These are phyloP conservation scores for Argentina silus DNA, from an alignment of 2,797 vertebrate species.

Conservation along the genomic window DNA sequence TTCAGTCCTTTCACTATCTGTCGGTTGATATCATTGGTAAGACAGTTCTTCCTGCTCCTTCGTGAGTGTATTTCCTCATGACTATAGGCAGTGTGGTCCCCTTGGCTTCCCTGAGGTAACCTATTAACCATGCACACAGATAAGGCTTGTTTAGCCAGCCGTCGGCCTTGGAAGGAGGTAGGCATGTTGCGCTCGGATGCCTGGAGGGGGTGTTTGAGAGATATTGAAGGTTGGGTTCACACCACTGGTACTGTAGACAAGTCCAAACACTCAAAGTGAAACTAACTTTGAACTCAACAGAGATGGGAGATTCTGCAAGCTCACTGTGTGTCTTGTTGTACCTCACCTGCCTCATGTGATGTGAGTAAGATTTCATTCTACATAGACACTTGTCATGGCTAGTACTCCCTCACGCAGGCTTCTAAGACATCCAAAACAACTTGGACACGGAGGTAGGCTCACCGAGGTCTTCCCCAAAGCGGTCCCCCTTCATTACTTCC, in stretches of 20 bases:
- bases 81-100: constrained; percentile 44
- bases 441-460: no score
- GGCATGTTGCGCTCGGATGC: not conserved
- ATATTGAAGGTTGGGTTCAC: not conserved
- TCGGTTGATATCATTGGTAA: not conserved
- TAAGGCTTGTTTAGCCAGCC: constrained; percentile 50
- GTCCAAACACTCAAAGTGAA: not conserved
- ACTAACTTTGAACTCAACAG: not conserved
- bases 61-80: constrained; percentile 20
- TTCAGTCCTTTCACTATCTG: no score
- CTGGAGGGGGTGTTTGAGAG: not conserved
- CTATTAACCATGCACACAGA: constrained; percentile 55
- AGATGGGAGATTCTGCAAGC: not conserved
- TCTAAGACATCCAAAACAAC: no score
- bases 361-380: no score
- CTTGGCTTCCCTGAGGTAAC: constrained; percentile 48
- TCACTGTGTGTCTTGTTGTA: no score
- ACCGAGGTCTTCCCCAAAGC: no score
- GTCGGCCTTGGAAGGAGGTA: constrained; percentile 8
- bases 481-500: no score
- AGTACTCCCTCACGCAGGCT: no score
- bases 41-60: not conserved
- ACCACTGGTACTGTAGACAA: not conserved
- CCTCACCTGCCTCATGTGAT: no score
- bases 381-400: no score